Conservation (phyloP, 1,140 invertebrate genomes). For the Plutomurus gul region DNA sequence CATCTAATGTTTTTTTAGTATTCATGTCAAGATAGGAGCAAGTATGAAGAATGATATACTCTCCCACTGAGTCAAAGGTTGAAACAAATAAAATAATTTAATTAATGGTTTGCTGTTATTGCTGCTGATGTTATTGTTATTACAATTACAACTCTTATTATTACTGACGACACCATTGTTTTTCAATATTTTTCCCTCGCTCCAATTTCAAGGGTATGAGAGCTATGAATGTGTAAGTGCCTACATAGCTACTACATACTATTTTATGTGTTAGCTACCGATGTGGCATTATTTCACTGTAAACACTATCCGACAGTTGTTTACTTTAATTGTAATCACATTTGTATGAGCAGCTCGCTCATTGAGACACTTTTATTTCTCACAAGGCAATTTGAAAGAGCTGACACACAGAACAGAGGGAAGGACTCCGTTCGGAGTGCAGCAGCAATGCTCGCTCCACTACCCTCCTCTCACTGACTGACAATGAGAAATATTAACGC, state of each 20-base stretch:
- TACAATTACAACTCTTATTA: background rate
- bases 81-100: background rate
- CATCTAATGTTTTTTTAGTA: background rate
- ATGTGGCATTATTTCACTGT: background rate
- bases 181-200: constrained; percentile 24
- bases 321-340: constrained; percentile 7
- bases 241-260: too few species aligned
- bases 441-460: too few species aligned
- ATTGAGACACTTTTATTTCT: background rate
- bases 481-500: too few species aligned
- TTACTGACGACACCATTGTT: constrained; percentile 22
- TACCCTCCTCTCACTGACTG: too few species aligned
- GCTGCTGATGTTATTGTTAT: constrained; percentile 3
- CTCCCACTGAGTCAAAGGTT: constrained; percentile 22
- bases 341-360: background rate
- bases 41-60: constrained; percentile 4
- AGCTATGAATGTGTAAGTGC: background rate
- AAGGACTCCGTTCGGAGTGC: too few species aligned
- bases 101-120: constrained; percentile 9
- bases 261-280: too few species aligned
- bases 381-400: background rate
- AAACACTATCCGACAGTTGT: background rate
- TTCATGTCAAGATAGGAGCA: background rate
- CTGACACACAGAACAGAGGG: background rate
- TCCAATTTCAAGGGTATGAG: constrained; percentile 24